phyloP scores from a whole-genome alignment of 2,888 invertebrate species.

The Carterocephalus palaemon region DNA sequence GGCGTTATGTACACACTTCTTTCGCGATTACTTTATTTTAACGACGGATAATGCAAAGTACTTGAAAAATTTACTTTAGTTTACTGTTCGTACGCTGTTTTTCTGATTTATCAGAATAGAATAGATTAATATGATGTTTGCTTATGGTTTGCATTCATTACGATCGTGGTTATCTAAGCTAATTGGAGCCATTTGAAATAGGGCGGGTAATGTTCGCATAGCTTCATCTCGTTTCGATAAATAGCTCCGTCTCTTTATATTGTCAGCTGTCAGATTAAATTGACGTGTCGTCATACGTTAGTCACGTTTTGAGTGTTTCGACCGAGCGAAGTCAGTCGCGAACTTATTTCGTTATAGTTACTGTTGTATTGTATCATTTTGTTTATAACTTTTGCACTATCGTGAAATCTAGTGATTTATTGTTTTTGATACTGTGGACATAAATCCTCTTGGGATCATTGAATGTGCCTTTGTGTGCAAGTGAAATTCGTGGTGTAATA shows the following conservation, averaged over 20 bases:
- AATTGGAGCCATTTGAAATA: background rate
- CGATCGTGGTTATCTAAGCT: no score
- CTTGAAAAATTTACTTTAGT: no score
- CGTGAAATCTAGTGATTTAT: slow-evolving; percentile 39
- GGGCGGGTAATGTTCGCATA: slow-evolving; percentile 5
- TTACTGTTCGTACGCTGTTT: no score
- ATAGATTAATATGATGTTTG: no score
- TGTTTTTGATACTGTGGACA: slow-evolving; percentile 32
- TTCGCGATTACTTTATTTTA: slow-evolving; percentile 1
- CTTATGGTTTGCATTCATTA: no score
- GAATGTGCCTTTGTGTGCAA: slow-evolving; percentile 27
- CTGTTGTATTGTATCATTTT: slow-evolving; percentile 52
- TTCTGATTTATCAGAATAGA: no score
- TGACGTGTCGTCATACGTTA: slow-evolving; percentile 60
- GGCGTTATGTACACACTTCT: slow-evolving; percentile 28
- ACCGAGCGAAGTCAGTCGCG: slow-evolving; percentile 68
- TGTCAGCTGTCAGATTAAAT: slow-evolving; percentile 44
- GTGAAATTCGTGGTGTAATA: slow-evolving; percentile 11
- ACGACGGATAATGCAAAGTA: background rate
- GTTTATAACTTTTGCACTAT: slow-evolving; percentile 40
- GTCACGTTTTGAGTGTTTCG: slow-evolving; percentile 46
- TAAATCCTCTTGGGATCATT: slow-evolving; percentile 4
- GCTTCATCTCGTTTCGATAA: slow-evolving; percentile 36
- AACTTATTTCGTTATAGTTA: slow-evolving; percentile 50
- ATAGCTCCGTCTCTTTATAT: slow-evolving; percentile 46